phyloP scores from a whole-genome alignment of 2,113 vertebrate genomes.

The Podarcis muralis region DNA sequence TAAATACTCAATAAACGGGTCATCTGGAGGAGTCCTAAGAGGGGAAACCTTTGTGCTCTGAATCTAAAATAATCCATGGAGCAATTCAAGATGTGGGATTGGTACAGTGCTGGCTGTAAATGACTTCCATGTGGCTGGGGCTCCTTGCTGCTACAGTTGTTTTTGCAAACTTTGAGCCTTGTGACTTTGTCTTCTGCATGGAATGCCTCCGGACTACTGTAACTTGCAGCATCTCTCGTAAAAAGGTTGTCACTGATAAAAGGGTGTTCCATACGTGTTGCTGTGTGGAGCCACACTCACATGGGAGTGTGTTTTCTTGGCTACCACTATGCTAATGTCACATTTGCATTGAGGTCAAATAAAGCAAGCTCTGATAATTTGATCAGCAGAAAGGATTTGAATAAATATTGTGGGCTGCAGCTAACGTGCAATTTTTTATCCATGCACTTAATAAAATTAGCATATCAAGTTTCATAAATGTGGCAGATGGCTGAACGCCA shows the following conservation, averaged over 20 bases:
- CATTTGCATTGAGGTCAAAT: neutral
- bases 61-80: neutral
- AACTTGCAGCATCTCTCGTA: neutral
- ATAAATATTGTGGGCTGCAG: neutral
- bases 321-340: neutral
- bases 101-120: neutral
- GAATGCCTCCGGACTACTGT: neutral
- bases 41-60: neutral
- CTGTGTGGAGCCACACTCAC: neutral
- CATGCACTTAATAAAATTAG: conserved; percentile 11
- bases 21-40: no score
- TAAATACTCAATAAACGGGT: no score
- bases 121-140: neutral
- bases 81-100: neutral
- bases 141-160: neutral
- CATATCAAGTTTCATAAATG: conserved; percentile 6
- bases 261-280: neutral
- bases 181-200: neutral
- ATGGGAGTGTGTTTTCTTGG: neutral
- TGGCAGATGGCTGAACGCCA: neutral
- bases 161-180: neutral
- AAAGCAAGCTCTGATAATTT: neutral
- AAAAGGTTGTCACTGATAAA: no score
- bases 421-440: neutral
- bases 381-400: neutral